Evolutionary conservation across 2,113 vertebrate species (phyloP), one percentile per base, ranked within the genome.

Genomic region (Mobula birostris): DNA sequence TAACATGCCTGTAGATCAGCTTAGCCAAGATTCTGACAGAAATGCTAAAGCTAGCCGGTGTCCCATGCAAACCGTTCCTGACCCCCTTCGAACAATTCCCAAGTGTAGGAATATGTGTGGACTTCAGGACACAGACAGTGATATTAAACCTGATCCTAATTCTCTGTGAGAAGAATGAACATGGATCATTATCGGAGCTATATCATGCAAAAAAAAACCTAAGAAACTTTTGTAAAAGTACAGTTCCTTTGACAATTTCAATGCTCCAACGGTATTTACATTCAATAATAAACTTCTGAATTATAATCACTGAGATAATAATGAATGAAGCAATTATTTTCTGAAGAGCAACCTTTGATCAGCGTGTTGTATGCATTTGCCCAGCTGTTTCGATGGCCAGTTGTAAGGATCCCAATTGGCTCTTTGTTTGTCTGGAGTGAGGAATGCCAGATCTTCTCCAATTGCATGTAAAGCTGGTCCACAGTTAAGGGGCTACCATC

Each of bases 401-500:
- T 98, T 17, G 99, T 99, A 40, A 99, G 97, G 95, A 99, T 98
- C 77, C 99, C 99, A 80, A 99, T 96, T 0, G 99, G 99, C 95
- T 99, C 99, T 96, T 99, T 99, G 96, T 99, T 99, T 63, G 98
- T 97, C 95, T 99, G 98, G 94, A 99, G 96, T 0, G 99, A 99
- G 0, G 98, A 98, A 95, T 98, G 99, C 98, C 98, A 99, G 95
- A 99, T 98, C 97, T 99, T 99, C 95, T 99, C 99, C 95, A 99
- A 95, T 96, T 99, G 99, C 95, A 96, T 96, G 88, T 98, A 98
- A 82, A 99, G 96, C 97, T 99, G 98, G 94, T 99, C 98, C 0
- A 97, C 95, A 0, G 98, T 99, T 88, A 99, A 97, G 0, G 97
- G 97, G 0, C 96, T 97, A 32, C 98, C 98, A 0, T 99, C 98